Evolutionary conservation across 2,797 vertebrate genomes (phyloP).

Genomic region (Eulemur coronatus): DNA sequence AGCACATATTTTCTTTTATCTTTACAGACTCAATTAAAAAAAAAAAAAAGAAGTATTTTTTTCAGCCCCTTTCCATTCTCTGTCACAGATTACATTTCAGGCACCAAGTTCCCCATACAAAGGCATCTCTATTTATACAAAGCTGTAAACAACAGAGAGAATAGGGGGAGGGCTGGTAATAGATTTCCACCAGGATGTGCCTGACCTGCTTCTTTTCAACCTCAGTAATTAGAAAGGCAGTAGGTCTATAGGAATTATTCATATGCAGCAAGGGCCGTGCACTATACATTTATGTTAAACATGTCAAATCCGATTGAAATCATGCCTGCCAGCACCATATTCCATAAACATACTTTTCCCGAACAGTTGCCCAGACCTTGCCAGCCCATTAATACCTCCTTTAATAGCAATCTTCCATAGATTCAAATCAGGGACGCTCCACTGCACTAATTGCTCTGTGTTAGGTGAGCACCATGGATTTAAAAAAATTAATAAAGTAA

Average conservation of each 20-base stretch:
- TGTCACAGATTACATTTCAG: neutral
- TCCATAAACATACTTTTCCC: slow-evolving; percentile 87
- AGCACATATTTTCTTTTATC: neutral
- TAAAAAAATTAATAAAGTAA: slow-evolving; percentile 76
- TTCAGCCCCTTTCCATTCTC: neutral
- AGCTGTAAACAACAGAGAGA: slow-evolving; percentile 54
- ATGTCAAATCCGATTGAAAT: slow-evolving; percentile 90
- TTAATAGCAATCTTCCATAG: slow-evolving; percentile 87
- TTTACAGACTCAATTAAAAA: neutral
- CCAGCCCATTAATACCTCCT: slow-evolving; percentile 87
- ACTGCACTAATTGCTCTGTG: slow-evolving; percentile 85
- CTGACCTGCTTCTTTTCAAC: slow-evolving; percentile 85
- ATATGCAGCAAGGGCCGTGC: slow-evolving; percentile 85
- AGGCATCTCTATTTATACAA: slow-evolving; percentile 20
- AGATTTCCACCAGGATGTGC: slow-evolving; percentile 85
- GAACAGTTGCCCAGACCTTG: slow-evolving; percentile 83
- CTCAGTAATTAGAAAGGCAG: slow-evolving; percentile 89
- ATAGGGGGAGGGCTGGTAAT: slow-evolving; percentile 66
- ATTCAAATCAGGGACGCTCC: slow-evolving; percentile 84
- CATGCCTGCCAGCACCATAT: slow-evolving; percentile 85
- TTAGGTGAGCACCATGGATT: slow-evolving; percentile 85
- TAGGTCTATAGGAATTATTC: slow-evolving; percentile 88
- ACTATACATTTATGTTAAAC: slow-evolving; percentile 92
- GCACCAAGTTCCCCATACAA: slow-evolving; percentile 62
- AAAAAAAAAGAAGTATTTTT: neutral